phyloP scores from a whole-genome alignment of 2,888 invertebrate genomes.

The Lasioglossum morio region DNA sequence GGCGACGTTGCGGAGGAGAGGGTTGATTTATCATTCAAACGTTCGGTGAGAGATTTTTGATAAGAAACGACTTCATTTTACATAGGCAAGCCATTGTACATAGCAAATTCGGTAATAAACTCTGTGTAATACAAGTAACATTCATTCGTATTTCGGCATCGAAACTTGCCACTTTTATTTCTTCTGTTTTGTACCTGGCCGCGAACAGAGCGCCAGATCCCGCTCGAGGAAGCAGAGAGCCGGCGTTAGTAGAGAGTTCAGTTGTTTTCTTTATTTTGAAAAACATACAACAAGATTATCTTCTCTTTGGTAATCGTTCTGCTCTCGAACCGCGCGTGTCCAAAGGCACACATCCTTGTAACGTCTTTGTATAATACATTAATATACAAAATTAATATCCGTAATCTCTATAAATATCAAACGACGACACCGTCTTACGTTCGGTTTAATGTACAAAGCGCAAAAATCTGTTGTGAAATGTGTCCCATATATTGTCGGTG shows the following conservation, averaged over 20 bases:
- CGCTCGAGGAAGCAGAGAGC: conserved; percentile 52
- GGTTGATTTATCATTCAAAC: conserved; percentile 42
- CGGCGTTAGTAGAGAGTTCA: conserved; percentile 68
- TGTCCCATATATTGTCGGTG: conserved; percentile 52
- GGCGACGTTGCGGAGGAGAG: background rate
- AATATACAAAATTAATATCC: conserved; percentile 81
- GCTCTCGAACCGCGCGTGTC: conserved; percentile 80
- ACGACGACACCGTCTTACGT: conserved; percentile 71
- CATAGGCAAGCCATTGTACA: conserved; percentile 71
- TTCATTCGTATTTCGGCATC: conserved; percentile 42
- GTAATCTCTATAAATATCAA: conserved; percentile 76
- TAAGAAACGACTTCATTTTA: conserved; percentile 66
- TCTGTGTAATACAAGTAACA: conserved; percentile 68
- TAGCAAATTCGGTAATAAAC: conserved; percentile 68
- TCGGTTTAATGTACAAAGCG: conserved; percentile 78
- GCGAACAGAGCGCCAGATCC: conserved; percentile 23
- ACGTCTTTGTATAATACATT: conserved; percentile 77
- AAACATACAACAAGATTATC: conserved; percentile 83
- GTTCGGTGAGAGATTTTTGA: conserved; percentile 64
- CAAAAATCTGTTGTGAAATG: conserved; percentile 63
- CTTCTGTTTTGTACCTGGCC: background rate
- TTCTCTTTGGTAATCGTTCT: conserved; percentile 41
- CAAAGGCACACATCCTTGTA: conserved; percentile 83
- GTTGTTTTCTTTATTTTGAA: conserved; percentile 79
- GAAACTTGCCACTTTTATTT: conserved; percentile 27